A percentile compares a stretch with the other conserved stretches of the same genome.
These are phyloP conservation scores for Pseudomyrmex pallidus DNA, from an alignment of 1,140 invertebrate genomes.

Conservation along the genomic window DNA sequence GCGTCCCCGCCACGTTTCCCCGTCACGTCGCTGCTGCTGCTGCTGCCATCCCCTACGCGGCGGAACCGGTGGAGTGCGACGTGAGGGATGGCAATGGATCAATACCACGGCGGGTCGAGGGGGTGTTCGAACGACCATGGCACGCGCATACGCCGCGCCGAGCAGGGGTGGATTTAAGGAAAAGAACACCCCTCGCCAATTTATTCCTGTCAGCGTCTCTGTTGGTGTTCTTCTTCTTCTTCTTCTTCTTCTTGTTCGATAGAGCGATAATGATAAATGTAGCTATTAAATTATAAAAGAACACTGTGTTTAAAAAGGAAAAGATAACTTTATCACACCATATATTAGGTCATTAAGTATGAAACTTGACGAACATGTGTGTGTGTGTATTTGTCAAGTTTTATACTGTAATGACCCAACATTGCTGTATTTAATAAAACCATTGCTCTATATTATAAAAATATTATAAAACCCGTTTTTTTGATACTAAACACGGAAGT, in stretches of 20 bases:
- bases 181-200: conserved; percentile 50
- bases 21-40: conserved; percentile 53
- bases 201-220: conserved; percentile 38
- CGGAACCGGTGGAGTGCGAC: conserved; percentile 59
- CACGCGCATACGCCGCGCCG: conserved; percentile 69
- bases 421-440: too few relatives aligned
- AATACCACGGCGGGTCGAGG: conserved; percentile 71
- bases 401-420: not conserved
- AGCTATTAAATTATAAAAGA: not conserved
- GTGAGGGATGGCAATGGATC: conserved; percentile 66
- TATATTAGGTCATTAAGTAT: not conserved
- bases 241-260: not conserved
- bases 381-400: not conserved
- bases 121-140: conserved; percentile 57
- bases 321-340: not conserved
- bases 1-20: conserved; percentile 21
- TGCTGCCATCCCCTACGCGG: conserved; percentile 51
- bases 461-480: too few relatives aligned
- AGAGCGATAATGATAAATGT: conserved; percentile 23
- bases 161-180: conserved; percentile 48
- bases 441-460: too few relatives aligned
- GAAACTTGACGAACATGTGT: not conserved
- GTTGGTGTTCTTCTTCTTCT: not conserved
- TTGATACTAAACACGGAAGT: too few relatives aligned
- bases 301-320: not conserved